Conservation (phyloP, 2,113 vertebrate genomes). For the Caranx ignobilis region DNA sequence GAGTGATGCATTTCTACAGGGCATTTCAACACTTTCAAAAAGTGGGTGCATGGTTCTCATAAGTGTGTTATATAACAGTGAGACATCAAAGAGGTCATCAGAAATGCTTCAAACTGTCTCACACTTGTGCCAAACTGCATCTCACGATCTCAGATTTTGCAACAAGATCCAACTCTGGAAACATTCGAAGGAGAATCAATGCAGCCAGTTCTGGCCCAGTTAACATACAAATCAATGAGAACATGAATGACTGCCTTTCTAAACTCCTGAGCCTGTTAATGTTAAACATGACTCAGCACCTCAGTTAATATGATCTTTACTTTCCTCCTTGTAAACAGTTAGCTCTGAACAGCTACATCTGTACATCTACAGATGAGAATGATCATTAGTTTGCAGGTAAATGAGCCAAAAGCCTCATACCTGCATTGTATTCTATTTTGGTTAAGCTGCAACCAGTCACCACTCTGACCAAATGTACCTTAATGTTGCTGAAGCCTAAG, state of each 20-base stretch:
- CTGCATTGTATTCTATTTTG: too few relatives aligned
- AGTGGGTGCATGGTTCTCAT: background rate
- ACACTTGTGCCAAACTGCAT: background rate
- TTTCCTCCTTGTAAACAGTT: background rate
- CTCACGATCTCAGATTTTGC: background rate
- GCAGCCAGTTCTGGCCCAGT: background rate
- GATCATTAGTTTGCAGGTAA: too few relatives aligned
- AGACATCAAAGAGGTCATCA: background rate
- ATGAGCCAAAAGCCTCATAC: too few relatives aligned
- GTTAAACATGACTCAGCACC: constrained; percentile 8
- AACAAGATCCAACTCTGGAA: constrained; percentile 2
- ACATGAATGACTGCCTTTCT: background rate
- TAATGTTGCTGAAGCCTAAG: too few relatives aligned
- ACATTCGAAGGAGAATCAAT: constrained; percentile 8
- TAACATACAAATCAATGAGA: background rate
- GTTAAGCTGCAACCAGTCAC: too few relatives aligned
- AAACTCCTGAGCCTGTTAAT: background rate
- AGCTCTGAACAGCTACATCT: background rate
- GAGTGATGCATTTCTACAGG: background rate
- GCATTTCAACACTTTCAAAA: constrained; percentile 1
- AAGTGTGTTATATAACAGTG: background rate
- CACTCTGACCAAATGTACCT: too few relatives aligned
- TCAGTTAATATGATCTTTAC: background rate
- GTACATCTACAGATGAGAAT: background rate
- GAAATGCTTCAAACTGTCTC: background rate